Conservation (phyloP, 2,888 invertebrate genomes). For the Heterodera filipjevi region DNA sequence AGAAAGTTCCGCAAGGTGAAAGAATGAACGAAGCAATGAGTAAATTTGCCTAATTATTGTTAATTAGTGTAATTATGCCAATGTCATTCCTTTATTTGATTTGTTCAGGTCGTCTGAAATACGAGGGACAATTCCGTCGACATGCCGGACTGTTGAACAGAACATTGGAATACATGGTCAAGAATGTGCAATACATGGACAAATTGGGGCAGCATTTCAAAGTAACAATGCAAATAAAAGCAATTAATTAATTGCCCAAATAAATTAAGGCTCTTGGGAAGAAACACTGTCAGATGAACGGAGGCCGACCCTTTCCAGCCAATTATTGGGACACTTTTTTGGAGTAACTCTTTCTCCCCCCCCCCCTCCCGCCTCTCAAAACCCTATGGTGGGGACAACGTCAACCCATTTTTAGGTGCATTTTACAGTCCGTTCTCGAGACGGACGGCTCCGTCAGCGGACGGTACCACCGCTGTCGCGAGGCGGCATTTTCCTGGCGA, state of each 20-base stretch:
- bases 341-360: conserved; percentile 34
- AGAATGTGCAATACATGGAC: conserved; percentile 58
- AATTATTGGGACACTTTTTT: conserved; percentile 67
- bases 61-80: no score
- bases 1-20: conserved; percentile 51
- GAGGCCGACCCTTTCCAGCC: conserved; percentile 62
- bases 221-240: conserved; percentile 29
- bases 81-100: background rate
- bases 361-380: no score
- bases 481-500: conserved; percentile 59
- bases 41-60: no score
- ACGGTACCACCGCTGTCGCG: conserved; percentile 50
- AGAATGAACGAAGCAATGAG: background rate
- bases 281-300: conserved; percentile 58
- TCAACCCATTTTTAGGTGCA: conserved; percentile 37
- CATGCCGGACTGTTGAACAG: conserved; percentile 53
- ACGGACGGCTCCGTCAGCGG: conserved; percentile 46
- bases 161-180: conserved; percentile 58
- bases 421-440: conserved; percentile 60
- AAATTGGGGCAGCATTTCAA: conserved; percentile 59
- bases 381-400: background rate
- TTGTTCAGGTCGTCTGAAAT: conserved; percentile 53
- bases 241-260: background rate
- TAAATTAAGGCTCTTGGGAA: conserved; percentile 53
- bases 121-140: conserved; percentile 48